Percentiles rank a stretch among this genome's conserved stretches.
These are phyloP conservation scores for Tretioscincus oriximinensis DNA, from an alignment of 2,113 vertebrate genomes.

Conservation along the genomic window DNA sequence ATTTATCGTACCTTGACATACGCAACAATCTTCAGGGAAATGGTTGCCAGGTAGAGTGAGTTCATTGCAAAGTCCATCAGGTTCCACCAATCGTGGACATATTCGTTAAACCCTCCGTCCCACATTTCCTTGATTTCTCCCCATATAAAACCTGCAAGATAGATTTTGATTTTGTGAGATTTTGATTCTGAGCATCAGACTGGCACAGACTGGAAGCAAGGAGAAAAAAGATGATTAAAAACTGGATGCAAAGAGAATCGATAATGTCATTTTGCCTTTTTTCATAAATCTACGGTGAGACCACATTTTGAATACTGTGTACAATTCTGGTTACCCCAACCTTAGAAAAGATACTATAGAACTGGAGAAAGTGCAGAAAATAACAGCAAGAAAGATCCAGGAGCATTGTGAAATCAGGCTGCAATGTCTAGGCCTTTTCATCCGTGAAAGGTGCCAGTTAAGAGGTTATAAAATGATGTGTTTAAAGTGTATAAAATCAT, in stretches of 20 bases:
- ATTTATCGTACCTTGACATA: conserved; percentile 87
- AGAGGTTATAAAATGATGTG: no score
- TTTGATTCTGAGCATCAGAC: conserved; percentile 19
- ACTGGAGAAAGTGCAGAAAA: not conserved
- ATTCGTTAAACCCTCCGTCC: conserved; percentile 95
- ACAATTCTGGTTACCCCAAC: not conserved
- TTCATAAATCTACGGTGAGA: no score
- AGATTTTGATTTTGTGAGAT: conserved; percentile 34
- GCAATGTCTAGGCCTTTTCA: no score
- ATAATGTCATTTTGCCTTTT: conserved; percentile 6
- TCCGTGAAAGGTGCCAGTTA: no score
- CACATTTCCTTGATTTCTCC: conserved; percentile 99
- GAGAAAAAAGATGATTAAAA: conserved; percentile 34
- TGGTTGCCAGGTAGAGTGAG: conserved; percentile 94
- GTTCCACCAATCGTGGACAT: conserved; percentile 97
- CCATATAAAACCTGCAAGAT: conserved; percentile 90
- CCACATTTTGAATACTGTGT: no score
- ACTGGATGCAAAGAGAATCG: conserved; percentile 13
- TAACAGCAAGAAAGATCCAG: no score
- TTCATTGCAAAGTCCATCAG: conserved; percentile 99
- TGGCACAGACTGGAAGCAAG: conserved; percentile 5
- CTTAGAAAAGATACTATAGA: not conserved
- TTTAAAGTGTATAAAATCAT: no score
- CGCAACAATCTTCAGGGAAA: conserved; percentile 95
- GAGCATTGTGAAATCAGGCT: no score